Base-by-base conservation (phyloP, 1,140 invertebrate species). In the Telenomus remus region DNA sequence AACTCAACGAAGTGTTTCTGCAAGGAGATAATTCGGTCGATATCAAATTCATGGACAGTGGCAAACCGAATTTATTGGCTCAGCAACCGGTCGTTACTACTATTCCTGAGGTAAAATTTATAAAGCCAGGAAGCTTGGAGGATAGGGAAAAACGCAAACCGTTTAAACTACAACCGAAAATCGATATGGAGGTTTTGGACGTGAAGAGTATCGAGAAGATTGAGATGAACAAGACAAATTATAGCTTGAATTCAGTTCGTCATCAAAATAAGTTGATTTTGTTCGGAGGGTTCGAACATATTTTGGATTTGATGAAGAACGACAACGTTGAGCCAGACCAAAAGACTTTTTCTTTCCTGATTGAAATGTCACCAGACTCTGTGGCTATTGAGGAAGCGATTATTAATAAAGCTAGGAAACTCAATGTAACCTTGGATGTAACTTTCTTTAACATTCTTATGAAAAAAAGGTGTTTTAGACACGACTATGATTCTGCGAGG, bases 401-500 rank as follows among this genome's bases (percentile, higher is more conserved):
- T 15, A 91, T 96, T 80, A 89, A 90, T 51, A 81, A 86, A 53
- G 84, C 88, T 7, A 54, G 15, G 10, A 51, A 53, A 43, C n/a
- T 47, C 10, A 12, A 19, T 1, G 46, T 72, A 0, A 0, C 11
- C 0, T 85, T 92, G 0, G 95, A 97, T 86, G 90, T 94, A 37
- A 91, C 92, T 81, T 96, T 97, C 82, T 96, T 91, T 77, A 98
- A 97, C 86, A 91, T 94, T 82, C 86, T 97, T 11, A 96, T 98
- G 49, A 95, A 93, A 80, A 95, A 92, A 81, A 89, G 94, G 55
- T 92, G 91, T 80, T 85, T 91, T 63, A 86, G 94, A 75, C 85
- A 85, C 51, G 91, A 95, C 80, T 92, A 92, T 83, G 85, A 89
- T 54, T 87, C 84, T 80, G 94, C 93, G 16, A 90, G 91, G 86